These are phyloP conservation scores for Eutrigla gurnardus DNA, from an alignment of 2,797 vertebrate genomes.

Conservation along the genomic window DNA sequence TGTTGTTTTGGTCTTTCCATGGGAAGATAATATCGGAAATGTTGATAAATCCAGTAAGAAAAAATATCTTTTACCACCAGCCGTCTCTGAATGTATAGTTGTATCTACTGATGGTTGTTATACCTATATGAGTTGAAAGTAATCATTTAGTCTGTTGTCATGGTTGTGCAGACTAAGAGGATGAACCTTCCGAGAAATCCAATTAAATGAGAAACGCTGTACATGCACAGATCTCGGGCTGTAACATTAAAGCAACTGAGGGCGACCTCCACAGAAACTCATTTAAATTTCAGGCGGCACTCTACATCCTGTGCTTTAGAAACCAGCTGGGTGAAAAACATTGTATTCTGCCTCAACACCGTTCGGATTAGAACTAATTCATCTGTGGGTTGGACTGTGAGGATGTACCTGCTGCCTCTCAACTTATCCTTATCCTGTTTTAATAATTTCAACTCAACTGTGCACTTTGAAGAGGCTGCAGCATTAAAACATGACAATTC, in stretches of 20 bases:
- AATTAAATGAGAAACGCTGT: constrained; percentile 22
- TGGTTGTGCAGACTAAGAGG: constrained; percentile 12
- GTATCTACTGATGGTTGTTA: neutral
- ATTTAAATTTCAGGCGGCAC: neutral
- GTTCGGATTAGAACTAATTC: constrained; percentile 5
- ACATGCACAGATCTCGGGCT: neutral
- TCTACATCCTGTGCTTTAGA: neutral
- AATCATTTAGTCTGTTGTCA: neutral
- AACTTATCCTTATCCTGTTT: neutral
- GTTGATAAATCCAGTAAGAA: neutral
- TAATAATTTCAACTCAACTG: neutral
- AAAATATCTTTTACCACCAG: neutral
- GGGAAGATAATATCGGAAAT: too few relatives aligned
- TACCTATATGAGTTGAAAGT: too few relatives aligned
- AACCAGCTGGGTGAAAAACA: neutral
- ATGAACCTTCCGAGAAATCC: constrained; percentile 15
- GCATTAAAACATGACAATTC: constrained; percentile 6
- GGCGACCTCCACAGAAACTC: constrained; percentile 1
- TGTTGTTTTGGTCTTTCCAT: too few relatives aligned
- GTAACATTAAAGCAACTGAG: neutral
- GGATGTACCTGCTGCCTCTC: neutral
- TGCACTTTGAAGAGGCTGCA: neutral
- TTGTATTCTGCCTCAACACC: neutral
- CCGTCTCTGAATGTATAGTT: constrained; percentile 1
- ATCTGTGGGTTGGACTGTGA: neutral